phyloP scores from a whole-genome alignment of 2,888 invertebrate species.

The Siphonodentalium dalli region DNA sequence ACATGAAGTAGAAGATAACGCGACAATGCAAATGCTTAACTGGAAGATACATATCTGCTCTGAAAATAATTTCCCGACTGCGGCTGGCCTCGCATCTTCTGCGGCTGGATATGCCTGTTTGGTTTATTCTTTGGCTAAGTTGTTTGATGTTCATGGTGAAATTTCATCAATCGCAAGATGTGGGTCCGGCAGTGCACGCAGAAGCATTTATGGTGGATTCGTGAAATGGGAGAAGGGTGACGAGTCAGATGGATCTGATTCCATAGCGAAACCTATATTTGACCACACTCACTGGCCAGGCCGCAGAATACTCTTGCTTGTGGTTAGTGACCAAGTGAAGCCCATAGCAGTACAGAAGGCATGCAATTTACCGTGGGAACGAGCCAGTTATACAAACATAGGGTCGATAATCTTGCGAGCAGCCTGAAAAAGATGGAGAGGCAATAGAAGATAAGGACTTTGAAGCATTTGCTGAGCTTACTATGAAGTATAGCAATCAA shows the following conservation, averaged over 20 bases:
- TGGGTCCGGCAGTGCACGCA: slow-evolving; percentile 93
- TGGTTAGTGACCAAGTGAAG: too few relatives aligned
- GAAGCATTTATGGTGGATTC: slow-evolving; percentile 93
- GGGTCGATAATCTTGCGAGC: slow-evolving; percentile 79
- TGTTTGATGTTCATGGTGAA: slow-evolving; percentile 56
- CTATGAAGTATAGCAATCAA: slow-evolving; percentile 97
- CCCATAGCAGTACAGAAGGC: slow-evolving; percentile 86
- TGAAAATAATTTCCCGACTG: slow-evolving; percentile 97
- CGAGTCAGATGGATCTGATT: slow-evolving; percentile 53
- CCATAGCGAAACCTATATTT: slow-evolving; percentile 69
- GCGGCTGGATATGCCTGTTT: slow-evolving; percentile 98
- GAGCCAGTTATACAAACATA: slow-evolving; percentile 80
- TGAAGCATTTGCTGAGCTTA: slow-evolving; percentile 84
- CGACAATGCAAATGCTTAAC: slow-evolving; percentile 17
- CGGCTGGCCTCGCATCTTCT: slow-evolving; percentile 96
- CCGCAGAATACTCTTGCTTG: slow-evolving; percentile 86
- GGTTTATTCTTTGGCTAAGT: slow-evolving; percentile 77
- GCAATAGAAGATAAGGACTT: slow-evolving; percentile 80
- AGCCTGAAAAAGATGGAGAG: slow-evolving; percentile 72
- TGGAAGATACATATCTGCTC: slow-evolving; percentile 63
- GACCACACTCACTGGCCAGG: slow-evolving; percentile 85
- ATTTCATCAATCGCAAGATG: slow-evolving; percentile 71
- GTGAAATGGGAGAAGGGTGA: slow-evolving; percentile 82
- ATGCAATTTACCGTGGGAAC: slow-evolving; percentile 85
- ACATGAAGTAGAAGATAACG: too few relatives aligned